Evolutionary conservation across 2,113 vertebrate species (phyloP).

Genomic region (Pelvicachromis taeniatus): DNA sequence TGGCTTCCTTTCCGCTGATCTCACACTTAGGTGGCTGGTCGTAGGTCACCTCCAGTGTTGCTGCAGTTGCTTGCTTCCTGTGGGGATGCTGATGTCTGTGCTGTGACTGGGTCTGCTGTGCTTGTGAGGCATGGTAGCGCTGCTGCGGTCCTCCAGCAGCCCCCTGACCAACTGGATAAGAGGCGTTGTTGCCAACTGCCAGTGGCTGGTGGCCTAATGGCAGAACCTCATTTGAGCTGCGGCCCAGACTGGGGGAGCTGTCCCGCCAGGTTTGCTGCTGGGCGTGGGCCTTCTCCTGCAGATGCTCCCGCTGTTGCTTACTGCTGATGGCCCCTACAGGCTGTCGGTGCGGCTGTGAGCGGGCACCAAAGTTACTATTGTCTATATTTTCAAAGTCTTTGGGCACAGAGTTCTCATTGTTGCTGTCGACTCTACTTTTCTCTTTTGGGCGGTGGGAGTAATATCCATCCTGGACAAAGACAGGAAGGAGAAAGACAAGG

Average conservation of each 20-base stretch:
- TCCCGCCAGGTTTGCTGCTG: slow-evolving; percentile 76
- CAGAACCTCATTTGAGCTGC: slow-evolving; percentile 78
- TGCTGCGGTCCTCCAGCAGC: not conserved
- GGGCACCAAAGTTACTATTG: slow-evolving; percentile 94
- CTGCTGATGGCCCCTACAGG: slow-evolving; percentile 60
- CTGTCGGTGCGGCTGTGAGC: slow-evolving; percentile 85
- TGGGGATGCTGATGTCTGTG: slow-evolving; percentile 50
- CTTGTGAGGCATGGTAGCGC: slow-evolving; percentile 58
- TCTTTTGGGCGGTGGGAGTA: slow-evolving; percentile 94
- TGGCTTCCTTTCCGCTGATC: slow-evolving; percentile 92
- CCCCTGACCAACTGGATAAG: slow-evolving; percentile 15
- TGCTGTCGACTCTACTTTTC: slow-evolving; percentile 90
- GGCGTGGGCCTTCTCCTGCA: slow-evolving; percentile 78
- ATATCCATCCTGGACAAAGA: slow-evolving; percentile 82
- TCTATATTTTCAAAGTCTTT: slow-evolving; percentile 98
- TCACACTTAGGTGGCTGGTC: slow-evolving; percentile 87
- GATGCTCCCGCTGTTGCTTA: slow-evolving; percentile 78
- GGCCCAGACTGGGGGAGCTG: slow-evolving; percentile 62
- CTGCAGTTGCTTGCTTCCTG: slow-evolving; percentile 44
- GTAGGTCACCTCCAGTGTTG: slow-evolving; percentile 74
- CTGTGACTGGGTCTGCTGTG: slow-evolving; percentile 50
- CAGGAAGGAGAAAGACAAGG: not conserved
- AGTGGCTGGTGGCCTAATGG: slow-evolving; percentile 54
- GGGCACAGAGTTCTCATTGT: slow-evolving; percentile 98
- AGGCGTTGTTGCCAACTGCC: slow-evolving; percentile 41